Evolutionary conservation across 2,888 invertebrate genomes (phyloP).

Genomic region (Theodoxus fluviatilis): DNA sequence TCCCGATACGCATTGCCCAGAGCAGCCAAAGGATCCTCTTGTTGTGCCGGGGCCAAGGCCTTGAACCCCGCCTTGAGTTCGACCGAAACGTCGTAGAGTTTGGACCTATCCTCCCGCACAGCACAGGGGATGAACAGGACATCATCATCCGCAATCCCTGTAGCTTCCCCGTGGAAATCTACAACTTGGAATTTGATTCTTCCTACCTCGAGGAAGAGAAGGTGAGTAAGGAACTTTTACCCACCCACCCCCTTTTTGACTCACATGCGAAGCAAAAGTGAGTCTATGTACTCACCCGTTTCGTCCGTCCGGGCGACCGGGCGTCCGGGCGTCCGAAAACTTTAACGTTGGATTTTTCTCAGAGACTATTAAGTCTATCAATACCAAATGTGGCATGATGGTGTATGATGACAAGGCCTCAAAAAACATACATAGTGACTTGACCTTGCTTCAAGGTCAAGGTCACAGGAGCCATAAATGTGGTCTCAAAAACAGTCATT

Average conservation of each 20-base stretch:
- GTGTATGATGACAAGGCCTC: no score
- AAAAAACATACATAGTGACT: no score
- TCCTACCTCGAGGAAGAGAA: conserved; percentile 65
- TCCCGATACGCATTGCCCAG: conserved; percentile 61
- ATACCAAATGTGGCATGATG: no score
- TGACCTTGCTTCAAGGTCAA: no score
- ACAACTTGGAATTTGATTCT: conserved; percentile 74
- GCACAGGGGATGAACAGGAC: conserved; percentile 70
- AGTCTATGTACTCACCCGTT: no score
- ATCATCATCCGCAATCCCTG: conserved; percentile 74
- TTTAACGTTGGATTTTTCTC: no score
- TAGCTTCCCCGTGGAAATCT: conserved; percentile 74
- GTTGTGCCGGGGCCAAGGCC: conserved; percentile 62
- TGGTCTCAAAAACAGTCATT: no score
- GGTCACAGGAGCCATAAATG: no score
- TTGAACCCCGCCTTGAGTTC: conserved; percentile 64
- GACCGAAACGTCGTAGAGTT: conserved; percentile 69
- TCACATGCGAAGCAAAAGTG: neutral
- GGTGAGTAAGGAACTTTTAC: conserved; percentile 37
- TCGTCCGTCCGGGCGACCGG: no score
- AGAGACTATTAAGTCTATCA: no score
- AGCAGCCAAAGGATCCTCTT: conserved; percentile 64
- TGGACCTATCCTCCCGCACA: conserved; percentile 73
- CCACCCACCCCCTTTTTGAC: neutral
- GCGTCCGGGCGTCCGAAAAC: no score